Base-by-base conservation (phyloP, 1,140 invertebrate species). In the Eurosta solidaginis region DNA sequence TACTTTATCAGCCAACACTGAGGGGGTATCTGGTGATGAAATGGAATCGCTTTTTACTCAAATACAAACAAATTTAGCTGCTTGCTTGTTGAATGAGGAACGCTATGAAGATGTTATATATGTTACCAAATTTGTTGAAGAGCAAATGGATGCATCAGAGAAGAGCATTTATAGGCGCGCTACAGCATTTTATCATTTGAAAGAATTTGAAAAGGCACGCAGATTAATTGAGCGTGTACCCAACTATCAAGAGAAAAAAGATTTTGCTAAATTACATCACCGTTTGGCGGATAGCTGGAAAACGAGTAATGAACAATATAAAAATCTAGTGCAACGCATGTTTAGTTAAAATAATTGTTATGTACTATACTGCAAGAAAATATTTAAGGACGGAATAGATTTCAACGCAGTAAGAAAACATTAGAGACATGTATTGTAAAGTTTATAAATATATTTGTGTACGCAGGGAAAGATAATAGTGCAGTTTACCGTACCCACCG, bases 81-180 rank as follows among this genome's bases (percentile, higher is more conserved):
- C 86, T 0, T 87, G 86, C 52, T 54, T 87, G 74, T 73, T 88
- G 10, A 82, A 82, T 74, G 81, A 87, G 74, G 74, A 86, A 22
- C 84, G 87, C 10, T 88, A 83, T 75, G 87, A 88, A 50, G 85
- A 88, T 63, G 87, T 87, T 5, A 73, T 88, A 33, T 84, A 84
- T 75, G 80, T 84, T n/a, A 87, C 85, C 0, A 78, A 85, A 27
- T 87, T 87, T 74, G 84, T 87, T 5, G 84, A 88, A 20, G 78
- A 80, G 2, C 52, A 79, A 5, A 74, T 80, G 22, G 75, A 81
- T 40, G 82, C 84, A 3, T 82, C 82, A 33, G 87, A 88, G 45
- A 88, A 88, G 45, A 84, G 84, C 45, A 79, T 88, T 42, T 88
- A 86, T 76, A 79, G 87, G 5, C 83, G 87, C 1, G 85, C 87